These are phyloP conservation scores for Pimephales promelas DNA, from an alignment of 2,113 vertebrate species.

Conservation along the genomic window DNA sequence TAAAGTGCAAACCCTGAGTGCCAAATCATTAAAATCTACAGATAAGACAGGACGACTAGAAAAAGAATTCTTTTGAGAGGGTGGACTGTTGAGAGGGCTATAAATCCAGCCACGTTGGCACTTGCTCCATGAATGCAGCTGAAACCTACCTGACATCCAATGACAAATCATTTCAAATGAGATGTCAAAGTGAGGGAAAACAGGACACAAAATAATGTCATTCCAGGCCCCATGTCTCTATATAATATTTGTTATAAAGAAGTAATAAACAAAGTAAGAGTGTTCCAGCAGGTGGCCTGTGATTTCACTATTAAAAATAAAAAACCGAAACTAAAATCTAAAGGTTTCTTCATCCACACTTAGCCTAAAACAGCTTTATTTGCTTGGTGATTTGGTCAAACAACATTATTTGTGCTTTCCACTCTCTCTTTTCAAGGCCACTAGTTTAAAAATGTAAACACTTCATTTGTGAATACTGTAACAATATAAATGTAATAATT, in stretches of 20 bases:
- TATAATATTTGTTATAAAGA: background rate
- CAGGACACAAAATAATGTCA: background rate
- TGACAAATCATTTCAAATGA: conserved; percentile 32
- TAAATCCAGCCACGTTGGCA: conserved; percentile 52
- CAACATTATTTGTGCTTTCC: background rate
- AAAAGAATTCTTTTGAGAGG: conserved; percentile 49
- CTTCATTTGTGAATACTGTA: background rate
- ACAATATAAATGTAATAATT: conserved; percentile 48
- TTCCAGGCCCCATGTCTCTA: background rate
- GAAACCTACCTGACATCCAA: conserved; percentile 35
- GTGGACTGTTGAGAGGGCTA: conserved; percentile 42
- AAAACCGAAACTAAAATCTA: background rate
- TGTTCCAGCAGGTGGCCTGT: background rate
- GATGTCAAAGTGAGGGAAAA: conserved; percentile 4
- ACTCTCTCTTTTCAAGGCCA: too few relatives aligned
- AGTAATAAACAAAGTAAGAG: background rate
- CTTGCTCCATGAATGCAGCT: conserved; percentile 42
- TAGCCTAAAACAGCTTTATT: conserved; percentile 1
- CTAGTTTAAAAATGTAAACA: background rate
- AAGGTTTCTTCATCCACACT: background rate
- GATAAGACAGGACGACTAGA: conserved; percentile 54
- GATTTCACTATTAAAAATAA: background rate
- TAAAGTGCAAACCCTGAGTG: conserved; percentile 52
- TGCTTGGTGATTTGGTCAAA: background rate
- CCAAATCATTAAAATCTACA: conserved; percentile 57